Conservation (phyloP, 2,797 vertebrate genomes). For the Toxotes lorentzi region DNA sequence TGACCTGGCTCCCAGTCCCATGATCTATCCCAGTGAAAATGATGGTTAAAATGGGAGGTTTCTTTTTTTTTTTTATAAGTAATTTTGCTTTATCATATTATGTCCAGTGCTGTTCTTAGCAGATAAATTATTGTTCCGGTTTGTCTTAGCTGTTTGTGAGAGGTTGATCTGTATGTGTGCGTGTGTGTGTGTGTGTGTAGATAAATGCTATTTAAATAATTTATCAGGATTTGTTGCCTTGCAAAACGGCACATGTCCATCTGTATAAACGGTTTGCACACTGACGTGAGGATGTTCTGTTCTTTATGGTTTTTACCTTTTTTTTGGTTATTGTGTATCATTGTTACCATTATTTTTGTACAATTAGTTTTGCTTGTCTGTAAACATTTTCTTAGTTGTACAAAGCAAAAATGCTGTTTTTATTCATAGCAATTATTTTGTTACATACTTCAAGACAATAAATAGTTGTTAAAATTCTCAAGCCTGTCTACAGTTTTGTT, state of each 20-base stretch:
- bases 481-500: constrained; percentile 39
- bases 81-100: constrained; percentile 85
- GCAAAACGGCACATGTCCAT: constrained; percentile 90
- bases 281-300: constrained; percentile 94
- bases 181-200: constrained; percentile 83
- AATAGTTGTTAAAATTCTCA: constrained; percentile 85
- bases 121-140: constrained; percentile 96
- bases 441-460: constrained; percentile 93
- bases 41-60: constrained; percentile 81
- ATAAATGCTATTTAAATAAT: constrained; percentile 99
- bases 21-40: constrained; percentile 78
- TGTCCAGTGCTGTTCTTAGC: constrained; percentile 89
- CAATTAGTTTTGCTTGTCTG: constrained; percentile 92
- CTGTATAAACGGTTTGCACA: constrained; percentile 99
- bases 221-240: constrained; percentile 96
- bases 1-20: constrained; percentile 69
- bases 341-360: constrained; percentile 88
- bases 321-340: constrained; percentile 75
- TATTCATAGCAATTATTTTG: constrained; percentile 93
- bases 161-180: constrained; percentile 49
- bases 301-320: constrained; percentile 88
- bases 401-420: constrained; percentile 89
- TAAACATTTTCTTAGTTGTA: constrained; percentile 95
- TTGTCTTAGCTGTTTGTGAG: constrained; percentile 87
- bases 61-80: constrained; percentile 59